Evolutionary conservation across 2,113 vertebrate genomes (phyloP), one percentile per base, ranked within the genome.

Genomic region (Nibea albiflora): DNA sequence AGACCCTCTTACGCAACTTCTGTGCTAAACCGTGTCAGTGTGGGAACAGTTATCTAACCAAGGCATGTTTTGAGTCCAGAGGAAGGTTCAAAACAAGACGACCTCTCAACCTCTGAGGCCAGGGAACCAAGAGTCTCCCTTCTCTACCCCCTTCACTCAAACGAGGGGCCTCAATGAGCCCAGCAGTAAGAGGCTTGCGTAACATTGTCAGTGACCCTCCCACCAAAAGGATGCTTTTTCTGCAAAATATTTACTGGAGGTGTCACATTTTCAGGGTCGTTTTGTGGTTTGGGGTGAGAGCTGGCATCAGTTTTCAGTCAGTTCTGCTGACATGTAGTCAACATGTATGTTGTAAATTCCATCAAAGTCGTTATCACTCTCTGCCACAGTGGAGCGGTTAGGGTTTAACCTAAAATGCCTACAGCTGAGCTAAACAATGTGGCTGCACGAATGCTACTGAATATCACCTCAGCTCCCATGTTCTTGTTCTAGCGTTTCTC

Each of bases 41-140:
- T 81, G 42, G 66, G 69, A 74, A 35, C 65, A 0, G 11, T 90
- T 75, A 89, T 76, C 86, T 85, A 89, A 84, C 68, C 1, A 2
- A 47, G 77, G 67, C 49, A 50, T 71, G 61, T 28, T 70, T 72
- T 17, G 46, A 73, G 50, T 77, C 63, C 49, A 15, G 42, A 31
- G 79, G 53, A 84, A 31, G 17, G 56, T 76, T 85, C 46, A 61
- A 52, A 84, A 35, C 56, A 11, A 26, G 63, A 10, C 8, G 19
- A 54, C 63, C 86, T 47, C 53, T 61, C 8, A 4, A 76, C 61
- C 73, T 50, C 24, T 4, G 12, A 61, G 54, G 64, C 49, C 49
- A 58, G 10, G 5, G 52, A 63, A 69, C 44, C 64, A n/a, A 53
- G 44, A 76, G 50, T 14, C 72, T 20, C 24, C 17, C 46, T 52